A percentile compares a stretch with the other conserved stretches of the same genome.
Evolutionary conservation across 2,888 invertebrate species (phyloP).

Genomic region (Copidosoma aretas): DNA sequence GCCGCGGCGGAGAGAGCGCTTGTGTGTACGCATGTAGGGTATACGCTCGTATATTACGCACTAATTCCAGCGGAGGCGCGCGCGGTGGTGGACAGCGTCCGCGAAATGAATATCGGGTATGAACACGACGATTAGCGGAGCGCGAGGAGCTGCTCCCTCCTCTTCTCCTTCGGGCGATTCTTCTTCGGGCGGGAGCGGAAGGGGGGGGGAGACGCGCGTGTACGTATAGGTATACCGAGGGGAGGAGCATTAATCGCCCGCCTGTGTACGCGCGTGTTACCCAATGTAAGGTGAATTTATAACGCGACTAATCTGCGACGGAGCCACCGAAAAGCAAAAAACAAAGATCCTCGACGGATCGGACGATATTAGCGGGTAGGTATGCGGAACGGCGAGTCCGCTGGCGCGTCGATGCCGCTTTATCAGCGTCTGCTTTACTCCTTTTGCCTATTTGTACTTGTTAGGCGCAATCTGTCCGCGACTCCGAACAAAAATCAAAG

Average conservation of each 20-base stretch:
- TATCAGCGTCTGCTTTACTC: background rate
- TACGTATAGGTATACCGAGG: background rate
- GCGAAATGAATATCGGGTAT: conserved; percentile 43
- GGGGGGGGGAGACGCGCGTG: background rate
- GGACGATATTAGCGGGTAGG: conserved; percentile 28
- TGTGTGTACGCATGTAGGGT: conserved; percentile 31
- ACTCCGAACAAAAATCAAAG: conserved; percentile 10
- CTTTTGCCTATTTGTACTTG: conserved; percentile 3
- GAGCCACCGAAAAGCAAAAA: conserved; percentile 49
- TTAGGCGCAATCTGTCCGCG: background rate
- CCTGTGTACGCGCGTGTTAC: conserved; percentile 31
- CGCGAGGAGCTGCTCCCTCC: conserved; percentile 23
- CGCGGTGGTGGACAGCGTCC: conserved; percentile 28
- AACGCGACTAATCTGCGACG: conserved; percentile 53
- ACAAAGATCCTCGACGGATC: conserved; percentile 40
- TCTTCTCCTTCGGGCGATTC: conserved; percentile 42
- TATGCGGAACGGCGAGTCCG: conserved; percentile 8
- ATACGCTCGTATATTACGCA: conserved; percentile 24
- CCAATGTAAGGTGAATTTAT: conserved; percentile 54
- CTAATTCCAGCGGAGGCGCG: conserved; percentile 43
- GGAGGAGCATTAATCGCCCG: conserved; percentile 43
- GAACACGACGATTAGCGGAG: conserved; percentile 45
- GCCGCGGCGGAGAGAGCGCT: too few relatives aligned
- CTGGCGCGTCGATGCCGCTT: too few relatives aligned
- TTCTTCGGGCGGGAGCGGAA: background rate